Evolutionary conservation across 2,888 invertebrate species (phyloP), one percentile per base, ranked within the genome.

Genomic region (Dryadula phaetusa): DNA sequence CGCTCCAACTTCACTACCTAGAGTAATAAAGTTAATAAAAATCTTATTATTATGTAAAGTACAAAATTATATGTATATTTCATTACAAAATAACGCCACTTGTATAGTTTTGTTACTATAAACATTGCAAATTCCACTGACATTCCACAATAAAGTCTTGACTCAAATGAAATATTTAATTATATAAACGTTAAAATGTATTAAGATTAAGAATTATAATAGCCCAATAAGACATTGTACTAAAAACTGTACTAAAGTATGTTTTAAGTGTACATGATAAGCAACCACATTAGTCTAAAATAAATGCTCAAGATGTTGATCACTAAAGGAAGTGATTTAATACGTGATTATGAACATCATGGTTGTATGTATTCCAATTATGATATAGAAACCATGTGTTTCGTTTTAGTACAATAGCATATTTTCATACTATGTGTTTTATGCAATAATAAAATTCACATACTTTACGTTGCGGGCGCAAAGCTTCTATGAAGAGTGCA

Each of bases 61-160:
- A 49, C 25, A 25, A 49, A 49, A 25, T 25, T 49, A 7, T 25
- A 49, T n/a, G 25, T 25, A 49, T 49, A 49, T 49, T 49, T 49
- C 25, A 8, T 25, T 25, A 49, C 49, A 25, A 25, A 49, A 49
- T 25, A 49, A 49, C 49, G 25, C 49, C n/a, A 49, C 49, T 49
- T 49, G 49, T 25, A 49, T 49, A 25, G 49, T 49, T 25, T 25
- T 25, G 49, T n/a, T 25, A 49, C 49, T 49, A 49, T 25, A 49
- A 49, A 49, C 25, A 25, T n/a, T 49, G 49, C 25, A 22, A 49
- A 49, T 49, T 49, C 49, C 25, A 49, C n/a, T 49, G 25, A 49
- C 49, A 49, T 49, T 25, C 49, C 49, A 49, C 49, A 25, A 49
- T n/a, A 7, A 49, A 49, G 22, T 49, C 25, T 20, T 49, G 49